phyloP scores from a whole-genome alignment of 2,797 vertebrate species.

The Gobionotothen gibberifrons region DNA sequence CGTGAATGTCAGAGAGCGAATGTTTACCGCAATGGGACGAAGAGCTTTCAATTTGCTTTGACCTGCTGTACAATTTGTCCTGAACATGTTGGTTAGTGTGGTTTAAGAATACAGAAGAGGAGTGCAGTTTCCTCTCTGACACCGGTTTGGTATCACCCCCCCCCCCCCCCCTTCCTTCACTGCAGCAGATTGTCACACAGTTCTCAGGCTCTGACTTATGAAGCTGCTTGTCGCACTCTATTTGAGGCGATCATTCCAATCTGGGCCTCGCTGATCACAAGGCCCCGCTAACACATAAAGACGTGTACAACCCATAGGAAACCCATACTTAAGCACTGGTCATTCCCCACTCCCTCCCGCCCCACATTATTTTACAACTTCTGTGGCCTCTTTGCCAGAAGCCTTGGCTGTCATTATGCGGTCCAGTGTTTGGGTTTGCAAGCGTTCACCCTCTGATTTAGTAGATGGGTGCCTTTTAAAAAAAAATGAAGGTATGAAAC shows the following conservation, averaged over 20 bases:
- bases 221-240: constrained; percentile 60
- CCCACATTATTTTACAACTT: constrained; percentile 70
- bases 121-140: constrained; percentile 38
- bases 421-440: constrained; percentile 77
- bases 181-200: constrained; percentile 47
- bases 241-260: constrained; percentile 65
- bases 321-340: constrained; percentile 75
- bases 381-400: constrained; percentile 72
- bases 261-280: constrained; percentile 68
- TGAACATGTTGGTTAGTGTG: constrained; percentile 31
- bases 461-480: constrained; percentile 66
- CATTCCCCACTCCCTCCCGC: constrained; percentile 53
- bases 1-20: constrained; percentile 37
- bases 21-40: constrained; percentile 39
- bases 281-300: constrained; percentile 67
- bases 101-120: constrained; percentile 44
- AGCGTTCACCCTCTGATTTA: constrained; percentile 79
- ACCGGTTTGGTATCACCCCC: constrained; percentile 31
- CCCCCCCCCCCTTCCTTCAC: constrained; percentile 41
- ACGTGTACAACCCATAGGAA: constrained; percentile 66
- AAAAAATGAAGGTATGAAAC: constrained; percentile 69
- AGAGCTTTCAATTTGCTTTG: constrained; percentile 48
- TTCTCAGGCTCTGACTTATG: constrained; percentile 70
- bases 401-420: constrained; percentile 83
- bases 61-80: constrained; percentile 44